Base-by-base conservation (phyloP, 2,888 invertebrate species). In the Rhagium mordax region DNA sequence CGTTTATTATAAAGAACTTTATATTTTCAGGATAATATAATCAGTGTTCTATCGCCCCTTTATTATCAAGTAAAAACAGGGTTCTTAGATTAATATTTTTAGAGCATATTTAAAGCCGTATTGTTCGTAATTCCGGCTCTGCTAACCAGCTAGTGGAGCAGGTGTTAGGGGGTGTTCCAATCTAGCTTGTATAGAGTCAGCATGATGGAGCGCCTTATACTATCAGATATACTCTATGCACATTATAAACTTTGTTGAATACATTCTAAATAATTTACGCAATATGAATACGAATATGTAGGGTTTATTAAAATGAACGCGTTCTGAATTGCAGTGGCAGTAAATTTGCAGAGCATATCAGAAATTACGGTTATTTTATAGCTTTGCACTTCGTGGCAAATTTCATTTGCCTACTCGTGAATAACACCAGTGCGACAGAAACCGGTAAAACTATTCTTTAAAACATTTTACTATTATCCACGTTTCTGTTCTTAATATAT, bases 181-280 rank as follows among this genome's bases (percentile, higher is more conserved):
- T 86, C 85, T 84, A 82, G 82, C 81, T 81, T 78, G 81, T 82
- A 82, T 78, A 81, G 78, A 80, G 82, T 81, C 81, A 78, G 81
- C 79, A 78, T 84, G 83, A 84, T 81, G 82, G 81, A 82, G 80
- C 83, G 84, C 84, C 85, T 85, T 86, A 84, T 81, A 81, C 83
- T 84, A 85, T 84, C 85, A 85, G 82, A 84, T 83, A 82, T 81
- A 84, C 84, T 82, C 81, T 81, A 82, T 82, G 82, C 84, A 86
- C 85, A 85, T 85, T 85, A 84, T 84, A 84, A 87, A 87, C 84
- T 86, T 86, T 86, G 86, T 86, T 83, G 85, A 84, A 85, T 83
- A 85, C 82, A 84, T 82, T 83, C 83, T 78, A 81, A 86, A 86
- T 86, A 86, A 85, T 86, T 86, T 84, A 86, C 86, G 85, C 86